Evolutionary conservation across 2,797 vertebrate genomes (phyloP), one percentile per base, ranked within the genome.

Genomic region (Phrynocephalus guinanensis): DNA sequence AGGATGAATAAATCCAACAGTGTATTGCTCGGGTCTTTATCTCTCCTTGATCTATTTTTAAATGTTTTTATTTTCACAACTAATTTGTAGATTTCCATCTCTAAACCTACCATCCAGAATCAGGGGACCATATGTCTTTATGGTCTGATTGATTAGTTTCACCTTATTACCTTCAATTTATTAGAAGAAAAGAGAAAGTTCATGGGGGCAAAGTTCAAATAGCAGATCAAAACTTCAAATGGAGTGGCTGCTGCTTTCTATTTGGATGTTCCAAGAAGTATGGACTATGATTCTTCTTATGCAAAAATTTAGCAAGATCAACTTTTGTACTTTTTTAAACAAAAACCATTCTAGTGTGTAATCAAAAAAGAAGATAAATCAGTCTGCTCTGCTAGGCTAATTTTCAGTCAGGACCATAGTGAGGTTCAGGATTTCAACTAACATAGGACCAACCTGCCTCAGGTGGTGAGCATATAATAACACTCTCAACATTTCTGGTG

Each of bases 121-220:
- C 79, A 78, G 76, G 79, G 60, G 91, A 82, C 89, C 92, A 90
- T 89, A 92, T 93, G 92, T 73, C 71, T 92, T 92, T 95, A 92
- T 92, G 94, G 90, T 92, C 93, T 91, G 76, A 95, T 93, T 91
- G 93, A 95, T 96, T 95, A 95, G 95, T 94, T 94, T 95, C 93
- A 93, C 93, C 38, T 92, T 93, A 93, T 95, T 95, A 90, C 50
- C 84, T 92, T 93, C 92, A 94, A 93, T 92, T 95, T 93, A 93
- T 94, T 90, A 90, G 79, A 83, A 56, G 82, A 91, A 91, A 93
- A 93, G 89, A 2, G 44, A 44, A 91, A 88, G 92, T 90, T 94
- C 75, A 67, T 90, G 80, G 68, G 90, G 87, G n/a, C 77, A 85
- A 84, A 90, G 92, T 92, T 85, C 93, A 93, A 76, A 56, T 67